Base-by-base conservation (phyloP, 2,113 vertebrate species). In the Bubo bubo region DNA sequence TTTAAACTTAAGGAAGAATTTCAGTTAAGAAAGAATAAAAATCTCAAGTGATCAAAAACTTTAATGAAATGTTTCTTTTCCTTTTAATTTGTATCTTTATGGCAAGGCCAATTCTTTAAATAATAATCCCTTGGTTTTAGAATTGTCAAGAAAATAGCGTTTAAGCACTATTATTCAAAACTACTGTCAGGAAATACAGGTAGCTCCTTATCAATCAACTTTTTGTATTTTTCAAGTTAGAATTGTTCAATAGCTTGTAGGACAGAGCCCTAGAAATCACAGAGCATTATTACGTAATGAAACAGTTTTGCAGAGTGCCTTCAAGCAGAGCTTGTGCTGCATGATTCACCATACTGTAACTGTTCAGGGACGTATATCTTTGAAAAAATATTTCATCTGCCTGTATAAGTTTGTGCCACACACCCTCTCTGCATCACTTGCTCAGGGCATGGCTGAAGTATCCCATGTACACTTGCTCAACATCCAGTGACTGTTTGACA, bases 1-100 rank as follows among this genome's bases (percentile, higher is more conserved):
- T 45, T 63, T 75, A 9, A 62, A 75, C 73, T 55, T 88, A 16
- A 87, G 27, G 27, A 39, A 85, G 88, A 32, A 27, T 56, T 63
- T 74, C 76, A 59, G 84, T 13, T 86, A n/a, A 56, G 34, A 80
- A 60, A 84, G 4, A 71, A 72, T 59, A 9, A 62, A 73, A 60
- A 66, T 15, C 10, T 35, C 27, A 2, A 63, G 34, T 9, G 41
- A 90, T 95, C 83, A 97, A 92, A 97, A 95, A 56, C 8, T 5
- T 77, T 21, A 24, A 49, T 1, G 0, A 86, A 93, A 53, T 6
- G 4, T 67, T 83, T 74, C 3, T 83, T 90, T 79, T 63, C 53
- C 55, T 58, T 86, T 86, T 22, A 70, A 72, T 71, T 60, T 67
- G 18, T 56, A 67, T 19, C 92, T 89, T 45, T 34, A 60, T 27